A percentile compares a stretch with the other conserved stretches of the same genome.
These are phyloP conservation scores for Drosophila robusta DNA, from an alignment of 2,888 invertebrate species.

Conservation along the genomic window DNA sequence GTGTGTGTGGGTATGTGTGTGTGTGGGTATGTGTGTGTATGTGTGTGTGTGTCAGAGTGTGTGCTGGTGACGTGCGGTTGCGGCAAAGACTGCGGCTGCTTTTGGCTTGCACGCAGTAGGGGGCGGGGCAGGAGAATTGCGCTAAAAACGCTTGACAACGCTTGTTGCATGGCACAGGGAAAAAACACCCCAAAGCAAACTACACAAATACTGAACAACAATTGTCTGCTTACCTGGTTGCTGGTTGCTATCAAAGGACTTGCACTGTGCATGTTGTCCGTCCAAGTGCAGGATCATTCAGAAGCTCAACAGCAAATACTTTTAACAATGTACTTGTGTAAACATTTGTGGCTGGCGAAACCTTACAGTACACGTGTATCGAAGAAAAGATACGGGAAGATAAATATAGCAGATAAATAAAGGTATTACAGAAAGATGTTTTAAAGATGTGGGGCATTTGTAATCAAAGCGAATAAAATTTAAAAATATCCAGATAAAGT, in stretches of 20 bases:
- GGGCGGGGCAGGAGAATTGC: constrained; percentile 1
- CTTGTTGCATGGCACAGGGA: constrained; percentile 34
- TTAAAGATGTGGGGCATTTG: neutral
- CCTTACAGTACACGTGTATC: constrained; percentile 1
- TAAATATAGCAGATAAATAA: constrained; percentile 33
- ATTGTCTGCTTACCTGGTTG: constrained; percentile 11
- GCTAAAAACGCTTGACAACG: constrained; percentile 27
- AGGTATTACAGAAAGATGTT: neutral
- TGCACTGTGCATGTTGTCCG: constrained; percentile 24
- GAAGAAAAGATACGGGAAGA: constrained; percentile 17
- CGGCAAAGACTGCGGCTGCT: constrained; percentile 41
- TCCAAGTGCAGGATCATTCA: constrained; percentile 47
- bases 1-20: constrained; percentile 16
- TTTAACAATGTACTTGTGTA: constrained; percentile 50
- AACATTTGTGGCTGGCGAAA: constrained; percentile 20
- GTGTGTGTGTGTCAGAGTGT: constrained; percentile 16
- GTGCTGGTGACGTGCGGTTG: constrained; percentile 70
- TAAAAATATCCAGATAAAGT: neutral
- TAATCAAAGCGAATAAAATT: neutral
- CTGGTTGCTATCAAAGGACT: constrained; percentile 17
- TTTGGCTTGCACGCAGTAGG: constrained; percentile 25
- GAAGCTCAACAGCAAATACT: constrained; percentile 34
- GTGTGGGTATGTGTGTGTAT: constrained; percentile 19
- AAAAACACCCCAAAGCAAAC: constrained; percentile 7
- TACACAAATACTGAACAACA: constrained; percentile 25